phyloP scores from a whole-genome alignment of 2,888 invertebrate genomes.

The Lasioglossum zephyrum region DNA sequence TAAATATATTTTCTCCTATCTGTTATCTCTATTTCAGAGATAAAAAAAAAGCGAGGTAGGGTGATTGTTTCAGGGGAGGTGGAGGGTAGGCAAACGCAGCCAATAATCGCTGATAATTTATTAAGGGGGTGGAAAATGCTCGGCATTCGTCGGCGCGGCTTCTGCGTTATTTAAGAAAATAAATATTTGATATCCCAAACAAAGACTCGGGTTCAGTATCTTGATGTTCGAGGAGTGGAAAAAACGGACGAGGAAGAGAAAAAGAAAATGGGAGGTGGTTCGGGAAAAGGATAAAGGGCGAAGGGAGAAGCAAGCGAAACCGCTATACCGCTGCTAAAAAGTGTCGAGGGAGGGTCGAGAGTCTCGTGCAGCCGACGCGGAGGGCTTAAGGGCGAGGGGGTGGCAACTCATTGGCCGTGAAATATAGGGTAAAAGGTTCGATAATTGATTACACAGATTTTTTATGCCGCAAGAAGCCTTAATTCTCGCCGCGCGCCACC shows the following conservation, averaged over 20 bases:
- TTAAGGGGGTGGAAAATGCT: slow-evolving; percentile 70
- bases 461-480: slow-evolving; percentile 83
- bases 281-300: slow-evolving; percentile 46
- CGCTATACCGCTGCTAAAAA: slow-evolving; percentile 66
- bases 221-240: slow-evolving; percentile 36
- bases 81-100: slow-evolving; percentile 68
- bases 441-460: slow-evolving; percentile 84
- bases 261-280: slow-evolving; percentile 57
- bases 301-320: slow-evolving; percentile 57
- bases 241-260: slow-evolving; percentile 43
- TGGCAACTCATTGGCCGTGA: slow-evolving; percentile 82
- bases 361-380: slow-evolving; percentile 65
- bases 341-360: slow-evolving; percentile 71
- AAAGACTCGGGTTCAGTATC: slow-evolving; percentile 68
- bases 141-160: slow-evolving; percentile 56
- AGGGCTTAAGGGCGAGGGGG: slow-evolving; percentile 67
- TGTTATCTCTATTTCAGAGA: background rate
- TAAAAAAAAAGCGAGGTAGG: background rate
- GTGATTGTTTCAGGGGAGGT: slow-evolving; percentile 23
- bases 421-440: slow-evolving; percentile 83
- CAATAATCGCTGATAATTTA: slow-evolving; percentile 78
- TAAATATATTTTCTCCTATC: background rate
- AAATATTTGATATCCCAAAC: slow-evolving; percentile 79
- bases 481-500: slow-evolving; percentile 80
- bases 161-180: slow-evolving; percentile 75